Conservation (phyloP, 2,113 vertebrate species). For the Nothoprocta perdicaria region DNA sequence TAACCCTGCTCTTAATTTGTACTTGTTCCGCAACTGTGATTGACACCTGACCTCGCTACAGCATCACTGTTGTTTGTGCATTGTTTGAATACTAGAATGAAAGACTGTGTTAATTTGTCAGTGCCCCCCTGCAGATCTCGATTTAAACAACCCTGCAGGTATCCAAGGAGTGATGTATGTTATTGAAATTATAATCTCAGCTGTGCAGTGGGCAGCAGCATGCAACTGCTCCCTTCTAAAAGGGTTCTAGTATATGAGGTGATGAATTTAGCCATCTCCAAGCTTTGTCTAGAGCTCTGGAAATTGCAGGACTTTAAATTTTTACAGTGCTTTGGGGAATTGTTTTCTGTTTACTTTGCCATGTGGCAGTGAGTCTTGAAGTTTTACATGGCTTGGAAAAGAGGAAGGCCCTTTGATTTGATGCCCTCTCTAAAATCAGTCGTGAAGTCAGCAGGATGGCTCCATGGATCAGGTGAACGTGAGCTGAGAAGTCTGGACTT, state of each 20-base stretch:
- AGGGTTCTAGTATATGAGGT: neutral
- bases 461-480: neutral
- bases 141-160: neutral
- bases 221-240: slow-evolving; percentile 1
- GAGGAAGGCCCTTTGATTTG: neutral
- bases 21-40: neutral
- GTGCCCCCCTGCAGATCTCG: neutral
- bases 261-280: neutral
- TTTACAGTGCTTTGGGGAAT: neutral
- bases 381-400: neutral
- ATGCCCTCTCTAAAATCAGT: neutral
- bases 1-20: neutral
- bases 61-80: neutral
- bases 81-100: neutral
- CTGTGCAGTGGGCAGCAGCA: neutral
- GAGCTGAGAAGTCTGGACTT: neutral
- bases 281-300: neutral
- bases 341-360: slow-evolving; percentile 3
- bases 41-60: neutral
- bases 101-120: neutral
- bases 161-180: neutral
- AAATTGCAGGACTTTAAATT: neutral
- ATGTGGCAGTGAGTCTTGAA: neutral
- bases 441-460: neutral
- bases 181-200: neutral